Conservation (phyloP, 2,888 invertebrate species). For the Callimorpha dominula region DNA sequence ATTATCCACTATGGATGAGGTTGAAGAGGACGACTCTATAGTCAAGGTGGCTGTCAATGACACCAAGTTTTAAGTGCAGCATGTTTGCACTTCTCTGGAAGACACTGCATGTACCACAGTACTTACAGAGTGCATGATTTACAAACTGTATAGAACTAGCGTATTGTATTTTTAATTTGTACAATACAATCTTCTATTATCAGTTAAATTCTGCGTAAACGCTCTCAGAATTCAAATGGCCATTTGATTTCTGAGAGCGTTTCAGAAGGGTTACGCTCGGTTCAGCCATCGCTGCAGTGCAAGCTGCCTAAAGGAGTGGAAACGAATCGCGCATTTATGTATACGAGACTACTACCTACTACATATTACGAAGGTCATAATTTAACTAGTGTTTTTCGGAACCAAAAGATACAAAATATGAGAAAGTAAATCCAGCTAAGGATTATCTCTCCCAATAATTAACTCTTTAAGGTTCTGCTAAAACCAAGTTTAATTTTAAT, state of each 20-base stretch:
- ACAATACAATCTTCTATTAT: too few species aligned
- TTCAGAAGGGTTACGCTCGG: too few species aligned
- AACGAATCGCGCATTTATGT: neutral
- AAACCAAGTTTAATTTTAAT: too few species aligned
- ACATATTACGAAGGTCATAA: neutral
- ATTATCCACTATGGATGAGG: slow-evolving; percentile 95
- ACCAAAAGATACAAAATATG: neutral
- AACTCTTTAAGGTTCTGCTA: too few species aligned
- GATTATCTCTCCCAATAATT: too few species aligned
- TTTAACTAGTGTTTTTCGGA: neutral
- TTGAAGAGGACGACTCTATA: slow-evolving; percentile 91
- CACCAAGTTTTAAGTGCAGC: slow-evolving; percentile 80
- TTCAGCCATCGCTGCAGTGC: neutral
- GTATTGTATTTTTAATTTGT: slow-evolving; percentile 4
- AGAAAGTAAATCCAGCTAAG: neutral
- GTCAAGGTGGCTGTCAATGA: slow-evolving; percentile 83
- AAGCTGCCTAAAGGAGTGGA: too few species aligned
- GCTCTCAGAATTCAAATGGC: neutral
- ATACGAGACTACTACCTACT: neutral
- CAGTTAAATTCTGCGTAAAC: too few species aligned
- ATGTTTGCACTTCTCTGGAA: slow-evolving; percentile 48
- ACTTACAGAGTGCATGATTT: slow-evolving; percentile 22
- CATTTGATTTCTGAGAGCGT: too few species aligned
- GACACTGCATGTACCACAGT: slow-evolving; percentile 48
- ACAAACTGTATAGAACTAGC: slow-evolving; percentile 22